Evolutionary conservation across 2,888 invertebrate genomes (phyloP).

Genomic region (Heliconius sara): DNA sequence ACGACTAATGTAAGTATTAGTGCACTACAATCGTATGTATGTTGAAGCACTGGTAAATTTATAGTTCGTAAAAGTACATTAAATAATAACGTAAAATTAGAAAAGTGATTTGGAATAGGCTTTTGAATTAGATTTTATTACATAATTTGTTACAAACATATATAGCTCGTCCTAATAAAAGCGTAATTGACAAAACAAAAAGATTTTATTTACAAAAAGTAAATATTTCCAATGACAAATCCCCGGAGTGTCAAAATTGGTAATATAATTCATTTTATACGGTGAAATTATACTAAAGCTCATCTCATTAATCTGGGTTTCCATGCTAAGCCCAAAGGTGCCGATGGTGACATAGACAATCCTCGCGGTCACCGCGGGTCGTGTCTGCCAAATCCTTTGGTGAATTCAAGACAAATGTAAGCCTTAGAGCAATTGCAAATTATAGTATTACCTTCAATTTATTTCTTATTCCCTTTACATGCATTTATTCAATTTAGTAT

Average conservation of each 20-base stretch:
- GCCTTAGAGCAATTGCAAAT: conserved; percentile 23
- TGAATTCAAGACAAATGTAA: conserved; percentile 61
- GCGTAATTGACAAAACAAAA: not conserved
- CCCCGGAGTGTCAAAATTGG: not conserved
- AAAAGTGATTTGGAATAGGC: no score
- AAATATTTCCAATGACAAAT: not conserved
- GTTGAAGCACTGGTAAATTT: no score
- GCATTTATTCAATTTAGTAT: not conserved
- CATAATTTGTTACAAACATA: no score
- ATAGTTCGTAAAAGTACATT: no score
- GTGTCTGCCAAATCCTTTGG: conserved; percentile 73
- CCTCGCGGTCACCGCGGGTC: conserved; percentile 62
- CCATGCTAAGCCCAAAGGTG: conserved; percentile 76
- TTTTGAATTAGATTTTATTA: no score
- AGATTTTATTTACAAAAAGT: not conserved
- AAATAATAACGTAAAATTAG: no score
- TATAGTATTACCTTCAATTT: not conserved
- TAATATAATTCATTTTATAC: conserved; percentile 45
- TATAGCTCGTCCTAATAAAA: no score
- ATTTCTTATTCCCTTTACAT: not conserved
- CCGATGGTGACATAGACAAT: conserved; percentile 77
- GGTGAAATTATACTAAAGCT: conserved; percentile 46
- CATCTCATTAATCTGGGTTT: conserved; percentile 80
- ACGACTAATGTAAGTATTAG: no score
- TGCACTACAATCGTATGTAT: no score